Base-by-base conservation (phyloP, 2,113 vertebrate genomes). In the Bubo bubo region DNA sequence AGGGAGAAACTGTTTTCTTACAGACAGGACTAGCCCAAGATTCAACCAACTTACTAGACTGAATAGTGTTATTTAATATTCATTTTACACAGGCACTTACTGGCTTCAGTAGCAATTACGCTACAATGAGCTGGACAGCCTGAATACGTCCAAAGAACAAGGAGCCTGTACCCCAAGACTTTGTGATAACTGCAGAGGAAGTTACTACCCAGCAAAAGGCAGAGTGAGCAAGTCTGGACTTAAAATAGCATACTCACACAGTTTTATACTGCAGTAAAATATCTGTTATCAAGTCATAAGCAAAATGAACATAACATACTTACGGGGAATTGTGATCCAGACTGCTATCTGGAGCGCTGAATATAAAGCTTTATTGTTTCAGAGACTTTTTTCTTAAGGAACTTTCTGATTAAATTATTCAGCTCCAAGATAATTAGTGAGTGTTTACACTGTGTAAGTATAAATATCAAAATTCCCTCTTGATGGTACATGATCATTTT, bases 301-400 rank as follows among this genome's bases (percentile, higher is more conserved):
- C 23, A 89, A 96, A 96, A 95, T 22, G 12, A 95, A 66, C 14
- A 2, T 34, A 77, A 79, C 5, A 56, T 97, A 97, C 95, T 97
- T 97, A 97, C 95, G 0, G 53, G 81, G 35, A 77, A 50, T 37
- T 83, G 37, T 21, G 63, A 88, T 95, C 87, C 94, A 86, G 88
- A 68, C 26, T 37, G 73, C 60, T 82, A 52, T 73, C 30, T 82
- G 81, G 28, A 95, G 63, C 0, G 7, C 70, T 89, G 87, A 95
- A 79, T 86, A 68, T 16, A 93, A 92, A 88, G 52, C 79, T 90
- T 75, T 93, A 79, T 21, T 35, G 58, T 13, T 96, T 92, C 80
- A 89, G 76, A 74, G 34, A 35, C 15, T 52, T 53, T 55, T 91
- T 82, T 49, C 79, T 96, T 81, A 91, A 89, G 17, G 49, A 88